A percentile compares a stretch with the other conserved stretches of the same genome.
Evolutionary conservation across 2,888 invertebrate genomes (phyloP).

Genomic region (Odontomyia ornata): DNA sequence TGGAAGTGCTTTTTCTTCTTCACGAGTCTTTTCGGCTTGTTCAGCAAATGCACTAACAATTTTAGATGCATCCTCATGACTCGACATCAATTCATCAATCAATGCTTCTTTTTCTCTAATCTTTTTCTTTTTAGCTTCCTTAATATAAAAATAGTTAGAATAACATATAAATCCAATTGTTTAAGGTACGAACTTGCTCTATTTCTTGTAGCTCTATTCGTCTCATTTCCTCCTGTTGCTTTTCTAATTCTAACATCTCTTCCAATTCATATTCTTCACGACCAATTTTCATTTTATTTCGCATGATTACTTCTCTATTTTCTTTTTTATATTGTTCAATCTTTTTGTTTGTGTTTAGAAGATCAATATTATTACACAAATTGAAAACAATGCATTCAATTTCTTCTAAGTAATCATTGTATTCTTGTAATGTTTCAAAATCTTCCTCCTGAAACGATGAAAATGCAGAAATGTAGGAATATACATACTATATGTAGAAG

Average conservation of each 20-base stretch:
- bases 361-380: conserved; percentile 87
- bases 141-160: conserved; percentile 43
- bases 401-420: conserved; percentile 96
- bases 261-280: conserved; percentile 88
- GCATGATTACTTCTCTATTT: conserved; percentile 84
- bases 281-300: conserved; percentile 78
- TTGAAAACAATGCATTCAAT: conserved; percentile 92
- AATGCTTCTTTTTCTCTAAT: conserved; percentile 88
- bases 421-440: conserved; percentile 82
- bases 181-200: conserved; percentile 58
- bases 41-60: conserved; percentile 85
- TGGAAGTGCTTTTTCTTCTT: conserved; percentile 66
- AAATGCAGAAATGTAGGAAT: background rate
- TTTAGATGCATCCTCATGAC: conserved; percentile 87
- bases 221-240: conserved; percentile 77
- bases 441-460: conserved; percentile 75
- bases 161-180: background rate
- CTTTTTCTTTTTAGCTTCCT: conserved; percentile 81
- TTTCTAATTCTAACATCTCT: conserved; percentile 83
- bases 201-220: conserved; percentile 74
- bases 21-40: conserved; percentile 73
- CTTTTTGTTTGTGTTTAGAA: conserved; percentile 85
- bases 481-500: too few relatives aligned
- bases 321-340: conserved; percentile 92
- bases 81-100: conserved; percentile 95